Base-by-base conservation (phyloP, 1,140 invertebrate species). In the Lepidotrigona ventralis region DNA sequence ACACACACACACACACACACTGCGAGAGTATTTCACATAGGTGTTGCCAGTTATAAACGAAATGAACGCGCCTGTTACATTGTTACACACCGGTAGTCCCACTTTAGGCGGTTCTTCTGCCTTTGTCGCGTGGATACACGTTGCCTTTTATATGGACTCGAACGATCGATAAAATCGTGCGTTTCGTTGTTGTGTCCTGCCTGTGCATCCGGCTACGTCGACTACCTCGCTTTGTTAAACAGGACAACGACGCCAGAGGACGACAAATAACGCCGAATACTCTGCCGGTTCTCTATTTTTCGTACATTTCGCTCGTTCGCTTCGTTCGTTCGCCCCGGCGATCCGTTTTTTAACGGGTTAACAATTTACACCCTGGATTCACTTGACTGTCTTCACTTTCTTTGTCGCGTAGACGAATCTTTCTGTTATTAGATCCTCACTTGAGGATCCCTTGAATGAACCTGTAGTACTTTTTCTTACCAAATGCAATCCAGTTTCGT, bases 161-260 rank as follows among this genome's bases (percentile, higher is more conserved):
- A 64, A 53, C 60, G 83, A 81, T 70, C 70, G 71, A 69, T 69
- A 82, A 51, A 77, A 53, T 86, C 74, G 63, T 26, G 63, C 69
- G 51, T 74, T 86, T 51, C 63, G 29, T 72, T 76, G 73, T 63
- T 63, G 56, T 46, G 56, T 63, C 26, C 76, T 73, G 26, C 23
- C 54, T 70, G 14, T 78, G 51, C 51, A 54, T 56, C 53, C 68
- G 68, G 53, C 53, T 15, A 58, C 68, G 78, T 66, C 64, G 9
- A 66, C n/a, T n/a, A n/a, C 46, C 29, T 51, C 54, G 66, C 58
- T 76, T 76, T 76, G 73, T 76, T 76, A 63, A 76, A 63, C 73
- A 58, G 56, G 39, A 76, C 56, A 63, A 76, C 56, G n/a, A 75
- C 17, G 21, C 19, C 33, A 8, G 58, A n/a, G 54, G 63, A 58